Evolutionary conservation across 2,797 vertebrate genomes (phyloP).

Genomic region (Lutjanus argentimaculatus): DNA sequence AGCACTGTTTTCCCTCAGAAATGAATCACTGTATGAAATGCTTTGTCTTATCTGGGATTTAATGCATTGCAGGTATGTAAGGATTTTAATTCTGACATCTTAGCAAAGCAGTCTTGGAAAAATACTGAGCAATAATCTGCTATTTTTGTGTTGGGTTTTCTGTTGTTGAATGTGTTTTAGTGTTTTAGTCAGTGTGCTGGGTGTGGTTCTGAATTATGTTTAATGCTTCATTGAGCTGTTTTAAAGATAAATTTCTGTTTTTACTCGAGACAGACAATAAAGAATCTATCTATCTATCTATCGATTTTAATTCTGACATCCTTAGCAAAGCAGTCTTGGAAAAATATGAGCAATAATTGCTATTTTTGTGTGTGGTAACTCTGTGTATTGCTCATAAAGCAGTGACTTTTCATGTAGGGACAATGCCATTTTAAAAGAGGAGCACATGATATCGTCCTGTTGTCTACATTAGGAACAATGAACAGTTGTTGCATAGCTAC

Average conservation of each 20-base stretch:
- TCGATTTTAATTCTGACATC: no score
- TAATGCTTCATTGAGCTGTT: no score
- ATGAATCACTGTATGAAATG: neutral
- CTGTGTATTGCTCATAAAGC: slow-evolving; percentile 1
- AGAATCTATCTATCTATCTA: no score
- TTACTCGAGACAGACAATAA: no score
- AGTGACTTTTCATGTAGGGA: no score
- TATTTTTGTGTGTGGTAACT: neutral
- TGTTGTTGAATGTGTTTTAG: no score
- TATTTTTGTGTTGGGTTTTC: no score
- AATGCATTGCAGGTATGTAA: slow-evolving; percentile 33
- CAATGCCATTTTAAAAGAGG: neutral
- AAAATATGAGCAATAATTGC: no score
- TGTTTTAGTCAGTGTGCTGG: no score
- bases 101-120: neutral
- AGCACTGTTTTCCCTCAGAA: neutral
- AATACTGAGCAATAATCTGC: neutral
- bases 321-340: no score
- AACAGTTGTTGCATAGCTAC: neutral
- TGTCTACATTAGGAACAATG: neutral
- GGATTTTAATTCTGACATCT: neutral
- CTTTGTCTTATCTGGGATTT: slow-evolving; percentile 13
- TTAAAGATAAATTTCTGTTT: no score
- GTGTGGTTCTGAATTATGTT: no score
- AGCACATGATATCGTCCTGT: neutral